These are phyloP conservation scores for Diogma glabrata DNA, from an alignment of 2,888 invertebrate species.

Conservation along the genomic window DNA sequence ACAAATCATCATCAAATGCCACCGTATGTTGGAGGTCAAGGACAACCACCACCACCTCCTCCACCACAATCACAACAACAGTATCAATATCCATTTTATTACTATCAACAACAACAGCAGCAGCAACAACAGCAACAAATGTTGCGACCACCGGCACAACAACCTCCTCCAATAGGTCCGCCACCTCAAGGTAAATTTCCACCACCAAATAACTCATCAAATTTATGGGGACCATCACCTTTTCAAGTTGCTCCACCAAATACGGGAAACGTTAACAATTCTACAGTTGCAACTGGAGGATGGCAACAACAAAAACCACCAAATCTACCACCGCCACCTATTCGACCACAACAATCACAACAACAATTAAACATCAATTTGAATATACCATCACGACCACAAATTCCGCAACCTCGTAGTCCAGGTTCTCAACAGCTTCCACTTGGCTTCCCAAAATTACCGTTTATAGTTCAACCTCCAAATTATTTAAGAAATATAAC, in stretches of 20 bases:
- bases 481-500: constrained; percentile 20
- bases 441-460: constrained; percentile 11
- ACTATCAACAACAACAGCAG: constrained; percentile 21
- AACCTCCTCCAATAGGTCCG: constrained; percentile 20
- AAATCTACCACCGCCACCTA: constrained; percentile 22
- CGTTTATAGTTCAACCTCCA: constrained; percentile 18
- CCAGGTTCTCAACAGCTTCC: constrained; percentile 14
- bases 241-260: constrained; percentile 6
- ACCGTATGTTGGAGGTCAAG: constrained; percentile 18
- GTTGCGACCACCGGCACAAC: constrained; percentile 18
- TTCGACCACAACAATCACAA: constrained; percentile 16
- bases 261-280: background rate
- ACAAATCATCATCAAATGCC: constrained; percentile 19
- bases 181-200: constrained; percentile 17
- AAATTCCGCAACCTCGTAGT: constrained; percentile 21
- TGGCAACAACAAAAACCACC: constrained; percentile 20
- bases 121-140: constrained; percentile 15
- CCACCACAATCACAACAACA: constrained; percentile 16
- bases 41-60: constrained; percentile 15
- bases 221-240: constrained; percentile 35
- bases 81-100: constrained; percentile 10
- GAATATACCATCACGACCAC: constrained; percentile 16
- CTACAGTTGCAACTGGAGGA: background rate
- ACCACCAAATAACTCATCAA: constrained; percentile 21
- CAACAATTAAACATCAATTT: constrained; percentile 17